phyloP scores from a whole-genome alignment of 2,113 vertebrate genomes.

The Psilopsiagon aurifrons region DNA sequence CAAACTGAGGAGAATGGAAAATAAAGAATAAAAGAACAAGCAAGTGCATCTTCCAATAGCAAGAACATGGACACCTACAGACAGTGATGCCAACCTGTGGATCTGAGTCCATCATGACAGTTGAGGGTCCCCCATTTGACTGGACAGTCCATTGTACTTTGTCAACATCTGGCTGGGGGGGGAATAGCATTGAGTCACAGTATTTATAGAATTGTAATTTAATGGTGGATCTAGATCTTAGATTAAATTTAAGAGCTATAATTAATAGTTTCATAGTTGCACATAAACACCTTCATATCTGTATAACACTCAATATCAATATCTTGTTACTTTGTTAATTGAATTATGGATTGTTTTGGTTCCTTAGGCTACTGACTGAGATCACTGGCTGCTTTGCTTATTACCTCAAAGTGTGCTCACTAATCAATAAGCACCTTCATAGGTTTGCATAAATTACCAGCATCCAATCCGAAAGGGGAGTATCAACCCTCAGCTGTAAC shows the following conservation, averaged over 20 bases:
- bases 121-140: neutral
- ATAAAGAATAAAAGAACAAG: neutral
- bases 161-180: fast-evolving
- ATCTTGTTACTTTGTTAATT: neutral
- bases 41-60: neutral
- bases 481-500: neutral
- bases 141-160: neutral
- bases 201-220: too few species aligned
- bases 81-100: neutral
- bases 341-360: neutral
- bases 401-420: neutral
- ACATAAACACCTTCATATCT: neutral
- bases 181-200: fast-evolving
- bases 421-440: neutral
- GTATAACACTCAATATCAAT: neutral
- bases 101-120: neutral
- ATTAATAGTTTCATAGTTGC: neutral
- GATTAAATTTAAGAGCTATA: neutral
- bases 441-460: neutral
- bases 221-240: neutral
- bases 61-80: fast-evolving
- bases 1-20: neutral
- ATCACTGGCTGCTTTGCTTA: neutral
- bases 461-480: neutral
- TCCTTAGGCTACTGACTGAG: neutral